These are phyloP conservation scores for Mandrillus leucophaeus DNA, from an alignment of 2,113 vertebrate genomes.

Conservation along the genomic window DNA sequence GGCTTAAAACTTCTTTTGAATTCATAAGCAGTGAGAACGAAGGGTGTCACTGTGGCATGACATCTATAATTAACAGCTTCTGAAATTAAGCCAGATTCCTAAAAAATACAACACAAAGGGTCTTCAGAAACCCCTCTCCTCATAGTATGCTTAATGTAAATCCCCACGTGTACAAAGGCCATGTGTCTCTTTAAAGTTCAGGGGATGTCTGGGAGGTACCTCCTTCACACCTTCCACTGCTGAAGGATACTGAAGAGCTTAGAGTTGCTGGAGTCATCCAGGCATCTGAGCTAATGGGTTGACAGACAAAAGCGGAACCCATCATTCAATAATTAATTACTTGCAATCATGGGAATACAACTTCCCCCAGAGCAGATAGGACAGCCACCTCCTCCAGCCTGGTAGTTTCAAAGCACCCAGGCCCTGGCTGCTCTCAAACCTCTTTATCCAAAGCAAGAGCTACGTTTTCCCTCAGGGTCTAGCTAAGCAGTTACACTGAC, in stretches of 20 bases:
- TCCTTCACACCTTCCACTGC: background rate
- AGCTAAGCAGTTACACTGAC: background rate
- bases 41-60: background rate
- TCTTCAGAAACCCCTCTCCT: background rate
- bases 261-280: background rate
- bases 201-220: background rate
- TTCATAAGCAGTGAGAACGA: constrained; percentile 2
- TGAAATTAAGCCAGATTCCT: constrained; percentile 55
- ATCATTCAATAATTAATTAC: constrained; percentile 64
- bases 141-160: background rate
- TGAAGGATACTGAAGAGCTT: background rate
- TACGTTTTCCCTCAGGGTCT: background rate
- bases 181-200: background rate
- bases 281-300: constrained; percentile 32
- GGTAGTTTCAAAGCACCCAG: background rate
- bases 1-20: background rate
- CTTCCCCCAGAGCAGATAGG: background rate
- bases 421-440: background rate
- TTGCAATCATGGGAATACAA: background rate
- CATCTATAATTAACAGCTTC: constrained; percentile 26
- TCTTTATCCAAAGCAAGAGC: background rate
- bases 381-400: background rate
- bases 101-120: background rate
- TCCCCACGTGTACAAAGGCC: background rate
- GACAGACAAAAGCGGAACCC: background rate